Percentiles rank a stretch among this genome's conserved stretches.
phyloP scores from a whole-genome alignment of 2,113 vertebrate species.

The Silurus asotus region DNA sequence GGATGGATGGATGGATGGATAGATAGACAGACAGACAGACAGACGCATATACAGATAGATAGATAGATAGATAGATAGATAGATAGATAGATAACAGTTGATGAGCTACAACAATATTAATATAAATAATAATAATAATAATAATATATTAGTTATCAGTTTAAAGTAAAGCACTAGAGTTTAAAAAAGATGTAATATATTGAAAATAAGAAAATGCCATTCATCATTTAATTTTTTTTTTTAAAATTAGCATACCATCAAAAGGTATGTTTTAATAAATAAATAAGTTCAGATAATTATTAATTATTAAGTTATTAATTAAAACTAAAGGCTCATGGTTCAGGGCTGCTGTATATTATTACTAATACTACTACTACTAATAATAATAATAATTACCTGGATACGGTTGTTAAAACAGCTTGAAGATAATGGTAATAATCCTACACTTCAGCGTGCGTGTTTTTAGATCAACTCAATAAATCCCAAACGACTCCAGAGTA shows the following conservation, averaged over 20 bases:
- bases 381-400: conserved; percentile 10
- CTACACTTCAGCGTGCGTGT: not conserved
- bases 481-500: conserved; percentile 68
- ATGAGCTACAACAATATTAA: too few species aligned
- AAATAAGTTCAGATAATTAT: not conserved
- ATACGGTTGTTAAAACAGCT: not conserved
- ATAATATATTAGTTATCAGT: not conserved
- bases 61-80: too few species aligned
- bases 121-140: not conserved
- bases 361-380: not conserved
- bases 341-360: not conserved
- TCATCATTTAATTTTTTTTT: too few species aligned
- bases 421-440: not conserved
- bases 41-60: too few species aligned
- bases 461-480: conserved; percentile 42
- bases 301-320: too few species aligned
- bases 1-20: too few species aligned
- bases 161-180: not conserved
- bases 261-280: not conserved
- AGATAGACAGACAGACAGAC: too few species aligned
- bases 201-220: too few species aligned
- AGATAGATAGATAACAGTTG: too few species aligned
- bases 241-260: too few species aligned
- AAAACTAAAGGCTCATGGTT: not conserved
- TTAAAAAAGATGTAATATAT: not conserved